Conservation (phyloP, 1,140 invertebrate genomes). For the Bombus terrestris region DNA sequence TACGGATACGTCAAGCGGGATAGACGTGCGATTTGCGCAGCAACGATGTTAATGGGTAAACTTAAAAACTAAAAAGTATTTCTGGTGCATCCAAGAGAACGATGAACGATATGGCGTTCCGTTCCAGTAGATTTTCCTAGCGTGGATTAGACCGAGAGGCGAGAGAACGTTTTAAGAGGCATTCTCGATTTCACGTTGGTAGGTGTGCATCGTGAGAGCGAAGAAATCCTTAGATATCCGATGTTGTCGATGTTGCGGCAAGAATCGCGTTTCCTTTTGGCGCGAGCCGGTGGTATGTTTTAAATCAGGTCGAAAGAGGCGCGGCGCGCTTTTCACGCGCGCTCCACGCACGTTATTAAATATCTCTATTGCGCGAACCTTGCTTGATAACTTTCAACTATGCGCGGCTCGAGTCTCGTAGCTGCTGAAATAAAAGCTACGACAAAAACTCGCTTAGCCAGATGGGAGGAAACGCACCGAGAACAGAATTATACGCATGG, state of each 20-base stretch:
- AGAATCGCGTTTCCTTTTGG: conserved; percentile 38
- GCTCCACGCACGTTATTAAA: conserved; percentile 36
- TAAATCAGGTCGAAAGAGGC: conserved; percentile 50
- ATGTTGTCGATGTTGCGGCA: neutral
- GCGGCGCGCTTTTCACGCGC: conserved; percentile 47
- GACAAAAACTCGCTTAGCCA: conserved; percentile 5
- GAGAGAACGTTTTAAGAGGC: neutral
- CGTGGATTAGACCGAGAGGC: neutral
- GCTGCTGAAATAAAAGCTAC: conserved; percentile 6
- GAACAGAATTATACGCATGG: neutral
- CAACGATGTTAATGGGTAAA: too few species aligned
- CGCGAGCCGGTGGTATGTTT: conserved; percentile 36
- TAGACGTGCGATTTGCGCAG: neutral
- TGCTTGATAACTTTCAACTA: conserved; percentile 50
- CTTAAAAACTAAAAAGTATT: neutral
- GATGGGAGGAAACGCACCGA: neutral
- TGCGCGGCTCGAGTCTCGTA: neutral
- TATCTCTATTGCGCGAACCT: conserved; percentile 35
- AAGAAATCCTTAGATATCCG: conserved; percentile 25
- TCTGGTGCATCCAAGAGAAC: too few species aligned
- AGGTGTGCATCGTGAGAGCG: conserved; percentile 12
- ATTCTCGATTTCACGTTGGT: neutral
- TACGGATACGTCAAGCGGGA: too few species aligned
- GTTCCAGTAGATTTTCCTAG: neutral
- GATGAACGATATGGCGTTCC: neutral